A percentile compares a stretch with the other conserved stretches of the same genome.
Evolutionary conservation across 2,113 vertebrate species (phyloP).

Genomic region (Campylomormyrus tamandua): DNA sequence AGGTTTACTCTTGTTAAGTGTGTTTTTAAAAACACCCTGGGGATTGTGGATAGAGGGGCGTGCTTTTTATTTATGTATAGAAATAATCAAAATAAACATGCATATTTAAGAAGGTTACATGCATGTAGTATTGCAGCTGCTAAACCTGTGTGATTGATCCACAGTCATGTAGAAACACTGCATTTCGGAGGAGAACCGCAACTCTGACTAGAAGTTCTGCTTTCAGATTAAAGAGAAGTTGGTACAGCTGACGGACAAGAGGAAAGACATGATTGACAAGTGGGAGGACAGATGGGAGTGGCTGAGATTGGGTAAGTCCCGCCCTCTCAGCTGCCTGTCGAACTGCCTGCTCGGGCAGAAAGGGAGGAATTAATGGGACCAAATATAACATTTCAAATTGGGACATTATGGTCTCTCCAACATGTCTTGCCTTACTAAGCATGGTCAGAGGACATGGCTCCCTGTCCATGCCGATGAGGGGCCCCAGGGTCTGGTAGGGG

Average conservation of each 20-base stretch:
- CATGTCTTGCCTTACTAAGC: not conserved
- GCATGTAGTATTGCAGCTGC: not conserved
- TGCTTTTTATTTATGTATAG: not conserved
- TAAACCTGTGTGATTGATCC: not conserved
- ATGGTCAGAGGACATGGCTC: not conserved
- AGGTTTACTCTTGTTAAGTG: not conserved
- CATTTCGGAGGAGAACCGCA: not conserved
- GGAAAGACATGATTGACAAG: conserved; percentile 98
- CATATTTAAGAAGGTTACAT: not conserved
- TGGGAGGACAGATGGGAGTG: conserved; percentile 98
- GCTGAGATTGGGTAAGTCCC: conserved; percentile 85
- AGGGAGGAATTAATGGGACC: not conserved
- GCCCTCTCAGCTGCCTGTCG: not conserved
- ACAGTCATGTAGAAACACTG: not conserved
- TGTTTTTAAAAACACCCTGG: not conserved
- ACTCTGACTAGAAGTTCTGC: not conserved
- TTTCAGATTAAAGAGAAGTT: conserved; percentile 90
- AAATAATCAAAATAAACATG: not conserved
- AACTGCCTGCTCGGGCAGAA: not conserved
- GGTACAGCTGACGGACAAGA: conserved; percentile 89
- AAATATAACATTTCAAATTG: not conserved
- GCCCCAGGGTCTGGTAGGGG: not conserved
- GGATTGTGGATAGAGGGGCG: not conserved
- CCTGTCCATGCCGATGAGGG: not conserved
- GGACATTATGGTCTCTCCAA: not conserved